Base-by-base conservation (phyloP, 2,888 invertebrate genomes). In the Diploptera punctata region DNA sequence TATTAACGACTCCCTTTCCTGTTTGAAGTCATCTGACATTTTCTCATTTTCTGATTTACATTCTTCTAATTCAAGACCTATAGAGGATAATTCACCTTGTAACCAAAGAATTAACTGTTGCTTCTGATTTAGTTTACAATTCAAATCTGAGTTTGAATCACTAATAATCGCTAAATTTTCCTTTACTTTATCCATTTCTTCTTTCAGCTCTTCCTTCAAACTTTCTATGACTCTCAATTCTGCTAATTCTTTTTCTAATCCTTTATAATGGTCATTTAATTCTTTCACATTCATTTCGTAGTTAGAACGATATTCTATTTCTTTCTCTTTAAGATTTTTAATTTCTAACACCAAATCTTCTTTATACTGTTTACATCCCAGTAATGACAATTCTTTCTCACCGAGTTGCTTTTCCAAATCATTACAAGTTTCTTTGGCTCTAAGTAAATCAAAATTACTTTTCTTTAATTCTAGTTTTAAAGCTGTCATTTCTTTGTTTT, bases 21-120 rank as follows among this genome's bases (percentile, higher is more conserved):
- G 2, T 21, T 24, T 21, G 21, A 44, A n/a, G 24, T 74, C 69
- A n/a, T 19, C n/a, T 4, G 29, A 2, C 3, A 71, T 21, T 26
- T 60, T 72, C 31, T 70, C 68, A 43, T 67, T 57, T 29, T 73
- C 70, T 18, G 72, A 65, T 16, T 67, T 60, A 16, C 54, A 49
- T 52, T 72, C 74, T 38, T 67, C 65, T 9, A 73, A 33, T 29
- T 73, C 72, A 3, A 74, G 43, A 16, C 65, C 70, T 29, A 54
- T 65, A 29, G 61, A 49, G 5, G 73, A 74, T 26, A 74, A 44
- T 18, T 72, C 73, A 57, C 72, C 38, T 43, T 74, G 74, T 18
- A 74, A 43, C 49, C 69, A 24, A n/a, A 74, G 31, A 10, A 74
- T 72, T 72, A 74, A 65, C 24, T 67, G 49, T 43, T 74, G 74